These are phyloP conservation scores for Donacobius atricapilla DNA, from an alignment of 2,113 vertebrate species.

Conservation along the genomic window DNA sequence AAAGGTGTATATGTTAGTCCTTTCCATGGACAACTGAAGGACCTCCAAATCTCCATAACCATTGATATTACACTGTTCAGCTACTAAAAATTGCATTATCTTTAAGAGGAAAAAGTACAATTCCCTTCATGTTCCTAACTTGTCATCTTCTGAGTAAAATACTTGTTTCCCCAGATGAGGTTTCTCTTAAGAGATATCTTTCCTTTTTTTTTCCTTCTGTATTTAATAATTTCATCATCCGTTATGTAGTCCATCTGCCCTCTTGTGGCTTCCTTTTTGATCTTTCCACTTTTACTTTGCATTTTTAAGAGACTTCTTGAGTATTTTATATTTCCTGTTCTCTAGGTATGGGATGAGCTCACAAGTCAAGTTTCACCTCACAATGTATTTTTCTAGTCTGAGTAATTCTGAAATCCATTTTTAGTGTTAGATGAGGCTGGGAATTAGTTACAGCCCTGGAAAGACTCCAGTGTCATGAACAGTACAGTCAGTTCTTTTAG, in stretches of 20 bases:
- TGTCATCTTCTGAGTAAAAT: conserved; percentile 4
- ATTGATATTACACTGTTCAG: background rate
- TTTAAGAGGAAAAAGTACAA: background rate
- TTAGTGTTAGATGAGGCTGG: background rate
- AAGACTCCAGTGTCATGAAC: background rate
- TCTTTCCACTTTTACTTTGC: conserved; percentile 56
- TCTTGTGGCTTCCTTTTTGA: conserved; percentile 66
- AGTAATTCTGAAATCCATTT: conserved; percentile 31
- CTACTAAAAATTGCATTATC: background rate
- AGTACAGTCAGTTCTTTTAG: background rate
- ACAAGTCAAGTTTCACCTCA: conserved; percentile 24
- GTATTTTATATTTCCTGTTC: conserved; percentile 52
- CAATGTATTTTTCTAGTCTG: conserved; percentile 22
- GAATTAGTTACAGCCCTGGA: conserved; percentile 24
- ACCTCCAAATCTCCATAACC: background rate
- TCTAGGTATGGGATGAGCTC: conserved; percentile 35
- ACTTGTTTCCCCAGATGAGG: background rate
- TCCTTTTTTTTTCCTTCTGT: background rate
- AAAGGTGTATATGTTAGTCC: background rate
- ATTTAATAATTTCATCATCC: conserved; percentile 45
- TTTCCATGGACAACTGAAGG: background rate
- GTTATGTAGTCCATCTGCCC: conserved; percentile 65
- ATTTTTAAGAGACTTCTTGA: conserved; percentile 35
- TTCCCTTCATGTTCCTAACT: conserved; percentile 2
- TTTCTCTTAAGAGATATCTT: conserved; percentile 30